A percentile compares a stretch with the other conserved stretches of the same genome.
Evolutionary conservation across 2,888 invertebrate species (phyloP).

Genomic region (Mystacides longicornis): DNA sequence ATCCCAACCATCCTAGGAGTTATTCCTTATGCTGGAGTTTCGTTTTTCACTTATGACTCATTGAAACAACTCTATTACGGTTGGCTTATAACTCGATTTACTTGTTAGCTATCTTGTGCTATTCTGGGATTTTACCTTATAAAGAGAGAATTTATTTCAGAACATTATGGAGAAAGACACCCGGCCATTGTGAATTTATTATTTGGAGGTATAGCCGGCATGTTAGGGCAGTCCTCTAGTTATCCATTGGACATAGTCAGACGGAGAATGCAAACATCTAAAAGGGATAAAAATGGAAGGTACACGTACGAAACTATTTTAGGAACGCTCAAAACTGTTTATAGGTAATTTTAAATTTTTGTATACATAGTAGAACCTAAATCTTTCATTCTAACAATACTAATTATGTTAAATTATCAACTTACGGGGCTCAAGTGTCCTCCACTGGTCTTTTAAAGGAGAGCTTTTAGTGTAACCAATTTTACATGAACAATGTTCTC

Average conservation of each 20-base stretch:
- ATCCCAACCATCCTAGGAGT: constrained; percentile 88
- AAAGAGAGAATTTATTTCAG: constrained; percentile 26
- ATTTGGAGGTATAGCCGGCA: constrained; percentile 88
- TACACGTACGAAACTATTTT: constrained; percentile 57
- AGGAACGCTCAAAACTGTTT: constrained; percentile 60
- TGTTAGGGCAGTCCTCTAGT: constrained; percentile 88
- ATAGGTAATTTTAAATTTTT: constrained; percentile 57
- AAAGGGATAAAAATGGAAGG: constrained; percentile 37
- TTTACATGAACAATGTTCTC: too few relatives aligned
- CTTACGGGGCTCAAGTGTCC: too few relatives aligned
- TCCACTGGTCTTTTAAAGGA: too few relatives aligned
- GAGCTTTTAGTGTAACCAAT: too few relatives aligned
- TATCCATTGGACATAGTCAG: constrained; percentile 94
- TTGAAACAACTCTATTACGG: constrained; percentile 74
- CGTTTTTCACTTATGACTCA: constrained; percentile 95
- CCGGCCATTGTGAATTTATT: constrained; percentile 59
- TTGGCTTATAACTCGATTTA: constrained; percentile 35
- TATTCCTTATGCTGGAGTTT: constrained; percentile 93
- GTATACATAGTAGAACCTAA: too few relatives aligned
- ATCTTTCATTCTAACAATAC: too few relatives aligned
- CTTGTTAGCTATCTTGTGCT: background rate
- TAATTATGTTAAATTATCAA: too few relatives aligned
- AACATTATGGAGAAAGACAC: constrained; percentile 38
- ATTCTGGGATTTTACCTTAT: background rate
- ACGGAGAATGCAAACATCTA: constrained; percentile 54